These are phyloP conservation scores for Epinephelus fuscoguttatus DNA, from an alignment of 2,113 vertebrate genomes.

Conservation along the genomic window DNA sequence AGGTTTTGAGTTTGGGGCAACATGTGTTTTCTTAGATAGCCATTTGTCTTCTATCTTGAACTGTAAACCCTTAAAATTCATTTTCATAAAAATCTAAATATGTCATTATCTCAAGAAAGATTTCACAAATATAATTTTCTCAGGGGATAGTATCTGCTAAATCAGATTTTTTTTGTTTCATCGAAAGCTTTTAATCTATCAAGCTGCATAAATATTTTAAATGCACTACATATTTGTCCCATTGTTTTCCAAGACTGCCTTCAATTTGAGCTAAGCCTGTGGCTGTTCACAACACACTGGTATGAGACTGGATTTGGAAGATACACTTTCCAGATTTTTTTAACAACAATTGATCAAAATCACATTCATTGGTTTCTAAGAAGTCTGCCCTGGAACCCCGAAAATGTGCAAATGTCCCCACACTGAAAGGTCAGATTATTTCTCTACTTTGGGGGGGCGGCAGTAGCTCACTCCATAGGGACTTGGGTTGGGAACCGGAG, in stretches of 20 bases:
- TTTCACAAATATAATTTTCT: neutral
- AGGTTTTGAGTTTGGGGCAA: neutral
- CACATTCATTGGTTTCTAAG: neutral
- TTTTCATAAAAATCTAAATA: neutral
- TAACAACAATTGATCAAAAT: slow-evolving; percentile 4
- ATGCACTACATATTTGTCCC: neutral
- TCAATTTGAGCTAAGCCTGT: neutral
- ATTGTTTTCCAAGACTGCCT: neutral
- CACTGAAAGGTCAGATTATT: neutral
- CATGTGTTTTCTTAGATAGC: neutral
- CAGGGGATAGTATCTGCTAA: neutral
- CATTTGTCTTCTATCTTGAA: neutral
- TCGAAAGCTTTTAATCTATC: neutral
- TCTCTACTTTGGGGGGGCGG: neutral
- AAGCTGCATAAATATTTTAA: neutral
- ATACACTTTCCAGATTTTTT: neutral
- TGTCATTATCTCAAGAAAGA: neutral
- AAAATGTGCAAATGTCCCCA: slow-evolving; percentile 7
- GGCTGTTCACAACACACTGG: neutral
- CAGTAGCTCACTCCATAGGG: too few relatives aligned
- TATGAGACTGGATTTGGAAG: neutral
- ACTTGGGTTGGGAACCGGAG: too few relatives aligned
- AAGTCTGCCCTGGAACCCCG: neutral
- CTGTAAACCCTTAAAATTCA: neutral
- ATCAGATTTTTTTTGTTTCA: neutral